phyloP scores from a whole-genome alignment of 2,888 invertebrate species.

The Tridacna gigas region DNA sequence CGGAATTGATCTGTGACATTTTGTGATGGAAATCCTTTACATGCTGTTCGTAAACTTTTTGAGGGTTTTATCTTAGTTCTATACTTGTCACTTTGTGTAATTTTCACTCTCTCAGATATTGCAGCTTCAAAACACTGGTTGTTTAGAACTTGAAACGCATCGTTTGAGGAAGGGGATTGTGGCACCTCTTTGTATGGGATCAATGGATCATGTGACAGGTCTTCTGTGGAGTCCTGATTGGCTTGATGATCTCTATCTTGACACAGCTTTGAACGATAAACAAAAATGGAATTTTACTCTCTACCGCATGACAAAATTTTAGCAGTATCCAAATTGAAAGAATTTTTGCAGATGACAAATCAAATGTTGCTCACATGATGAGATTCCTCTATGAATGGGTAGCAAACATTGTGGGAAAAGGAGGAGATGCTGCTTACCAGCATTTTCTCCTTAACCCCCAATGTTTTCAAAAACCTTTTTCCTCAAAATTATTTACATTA shows the following conservation, averaged over 20 bases:
- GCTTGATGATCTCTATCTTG: neutral
- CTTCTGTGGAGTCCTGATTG: neutral
- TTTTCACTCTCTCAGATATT: constrained; percentile 36
- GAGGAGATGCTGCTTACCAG: too few species aligned
- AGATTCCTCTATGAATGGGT: too few species aligned
- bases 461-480: neutral
- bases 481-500: too few species aligned
- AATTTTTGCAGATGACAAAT: too few species aligned
- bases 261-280: neutral
- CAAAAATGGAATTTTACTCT: neutral
- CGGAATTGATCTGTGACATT: neutral
- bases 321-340: too few species aligned
- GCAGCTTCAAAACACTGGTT: constrained; percentile 50
- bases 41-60: neutral
- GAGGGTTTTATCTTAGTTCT: constrained; percentile 35
- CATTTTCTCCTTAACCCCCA: too few species aligned
- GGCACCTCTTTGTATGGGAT: constrained; percentile 5
- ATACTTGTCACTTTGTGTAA: constrained; percentile 13
- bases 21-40: neutral
- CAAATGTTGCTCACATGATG: too few species aligned
- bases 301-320: neutral
- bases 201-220: too few species aligned
- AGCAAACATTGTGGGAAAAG: too few species aligned
- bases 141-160: constrained; percentile 30
- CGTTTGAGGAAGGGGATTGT: neutral